Evolutionary conservation across 1,140 invertebrate species (phyloP), one percentile per base, ranked within the genome.

Genomic region (Caerostris extrusa): DNA sequence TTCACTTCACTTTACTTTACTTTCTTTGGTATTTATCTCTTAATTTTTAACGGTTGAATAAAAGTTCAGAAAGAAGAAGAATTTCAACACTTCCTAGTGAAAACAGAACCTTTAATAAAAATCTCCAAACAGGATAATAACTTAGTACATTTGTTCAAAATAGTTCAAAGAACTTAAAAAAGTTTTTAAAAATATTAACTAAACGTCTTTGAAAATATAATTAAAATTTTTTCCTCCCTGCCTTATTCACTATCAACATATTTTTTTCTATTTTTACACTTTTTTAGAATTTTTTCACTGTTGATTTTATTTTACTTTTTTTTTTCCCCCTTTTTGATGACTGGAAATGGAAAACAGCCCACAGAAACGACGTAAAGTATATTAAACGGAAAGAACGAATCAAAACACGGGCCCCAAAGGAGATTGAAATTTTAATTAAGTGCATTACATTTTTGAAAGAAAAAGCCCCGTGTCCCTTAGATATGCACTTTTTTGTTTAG

Each of bases 391-490:
- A 53, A 77, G 88, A 90, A 56, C 17, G 60, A 90, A 90, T 90
- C 88, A 90, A 90, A 90, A 77, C 57, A 90, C 34, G 12, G 34
- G 67, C 88, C 88, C 88, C 56, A 10, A 19, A 50, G 67, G 55
- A 71, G 77, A 90, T 77, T 90, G 88, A 90, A 69, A 90, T 90
- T 90, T 90, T 90, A 90, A 90, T 90, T 90, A 87, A 90, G 67
- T 57, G 67, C 67, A 34, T 90, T 90, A 53, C 56, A 71, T 90
- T 60, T 14, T 19, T 0, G 17, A 14, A 90, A 67, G 12, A 50
- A 19, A 58, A n/a, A 19, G 10, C n/a, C 34, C 34, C 34, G 34
- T 19, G 19, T 56, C 88, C 17, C 88, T 5, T 10, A 90, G 88
- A 90, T 77, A 90, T 71, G 50, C 67, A 5, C 88, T 69, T 90